Base-by-base conservation (phyloP, 2,888 invertebrate species). In the Dendrolimus pini region DNA sequence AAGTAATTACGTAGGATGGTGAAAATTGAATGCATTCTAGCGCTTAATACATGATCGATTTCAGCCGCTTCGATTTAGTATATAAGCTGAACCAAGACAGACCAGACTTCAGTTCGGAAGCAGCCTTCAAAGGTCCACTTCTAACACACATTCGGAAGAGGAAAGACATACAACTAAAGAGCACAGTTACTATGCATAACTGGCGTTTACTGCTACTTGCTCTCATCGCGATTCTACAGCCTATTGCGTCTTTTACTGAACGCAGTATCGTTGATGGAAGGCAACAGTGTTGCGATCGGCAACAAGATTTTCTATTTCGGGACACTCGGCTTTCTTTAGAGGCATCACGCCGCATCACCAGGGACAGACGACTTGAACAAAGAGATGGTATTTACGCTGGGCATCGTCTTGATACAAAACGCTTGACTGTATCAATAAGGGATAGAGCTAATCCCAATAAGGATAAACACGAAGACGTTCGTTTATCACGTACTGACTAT, bases 141-240 rank as follows among this genome's bases (percentile, higher is more conserved):
- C 74, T 76, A 73, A 74, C 70, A 70, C 61, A 68, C 65, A 69
- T 65, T 70, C 69, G 70, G 41, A 47, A 54, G 52, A 54, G 54
- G 52, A 54, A 59, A 54, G 54, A 60, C 61, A 60, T 59, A 59
- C 60, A 62, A 71, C 68, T 70, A 63, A 65, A 68, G 77, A 71
- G 75, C 75, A 74, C 81, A 73, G 85, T 85, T 79, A 89, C 83
- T 89, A 90, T 90, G 90, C 78, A 89, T 89, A 84, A 83, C 80
- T 87, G 89, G 88, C 78, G 82, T 85, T 84, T 89, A 71, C 78
- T 85, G 65, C 76, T 90, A 64, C 76, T 88, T 75, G 82, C 84
- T 75, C 77, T 87, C 76, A 75, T 84, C 73, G 82, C 83, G 74
- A 75, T 83, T 62, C 73, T 86, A 62, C 80, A 85, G 65, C 84